Conservation (phyloP, 2,888 invertebrate species). For the Ichneumon xanthorius region DNA sequence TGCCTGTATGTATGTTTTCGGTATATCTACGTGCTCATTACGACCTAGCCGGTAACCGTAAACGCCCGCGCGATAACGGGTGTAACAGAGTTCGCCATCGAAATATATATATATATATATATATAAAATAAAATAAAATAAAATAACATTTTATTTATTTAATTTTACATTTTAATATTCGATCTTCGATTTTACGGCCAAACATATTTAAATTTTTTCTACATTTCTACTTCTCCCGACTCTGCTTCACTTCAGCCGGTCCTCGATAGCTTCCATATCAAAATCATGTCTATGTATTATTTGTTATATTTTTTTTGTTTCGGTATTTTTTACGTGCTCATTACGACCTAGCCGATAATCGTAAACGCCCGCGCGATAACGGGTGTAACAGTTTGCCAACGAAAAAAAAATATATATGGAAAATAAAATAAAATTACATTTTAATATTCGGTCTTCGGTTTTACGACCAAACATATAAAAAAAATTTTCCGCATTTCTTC, state of each 20-base stretch:
- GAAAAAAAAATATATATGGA: not conserved
- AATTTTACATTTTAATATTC: not conserved
- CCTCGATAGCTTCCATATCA: constrained; percentile 36
- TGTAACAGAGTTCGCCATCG: constrained; percentile 21
- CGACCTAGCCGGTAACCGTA: constrained; percentile 34
- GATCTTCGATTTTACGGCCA: not conserved
- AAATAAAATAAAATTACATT: not conserved
- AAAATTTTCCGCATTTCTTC: not conserved
- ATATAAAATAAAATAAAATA: constrained; percentile 1
- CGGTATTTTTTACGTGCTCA: constrained; percentile 39
- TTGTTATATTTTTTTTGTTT: not conserved
- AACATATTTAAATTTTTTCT: not conserved
- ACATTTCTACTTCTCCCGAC: not conserved
- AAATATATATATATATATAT: not conserved
- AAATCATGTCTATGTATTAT: constrained; percentile 12
- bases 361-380: not conserved
- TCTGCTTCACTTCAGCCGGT: not conserved
- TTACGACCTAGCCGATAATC: constrained; percentile 72
- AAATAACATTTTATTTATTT: not conserved
- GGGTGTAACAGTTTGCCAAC: not conserved
- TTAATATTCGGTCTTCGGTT: not conserved
- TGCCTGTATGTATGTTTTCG: constrained; percentile 38
- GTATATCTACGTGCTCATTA: constrained; percentile 30
- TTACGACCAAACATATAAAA: not conserved
- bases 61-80: constrained; percentile 30